These are phyloP conservation scores for Hyperoplus immaculatus DNA, from an alignment of 2,797 vertebrate species.

Conservation along the genomic window DNA sequence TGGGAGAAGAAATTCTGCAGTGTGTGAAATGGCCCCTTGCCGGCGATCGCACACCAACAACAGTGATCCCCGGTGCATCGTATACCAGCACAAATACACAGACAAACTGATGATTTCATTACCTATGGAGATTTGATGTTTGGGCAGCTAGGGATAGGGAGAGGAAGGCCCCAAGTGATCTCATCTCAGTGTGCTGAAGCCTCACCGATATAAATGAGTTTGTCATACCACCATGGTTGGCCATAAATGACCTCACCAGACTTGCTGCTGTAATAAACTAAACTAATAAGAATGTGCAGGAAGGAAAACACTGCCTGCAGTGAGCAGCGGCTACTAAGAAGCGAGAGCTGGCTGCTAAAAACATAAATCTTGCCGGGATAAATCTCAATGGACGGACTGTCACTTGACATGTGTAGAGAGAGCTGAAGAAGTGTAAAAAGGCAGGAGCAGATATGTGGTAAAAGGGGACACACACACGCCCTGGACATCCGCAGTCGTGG, in stretches of 20 bases:
- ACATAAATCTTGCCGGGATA: slow-evolving; percentile 89
- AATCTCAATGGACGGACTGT: slow-evolving; percentile 87
- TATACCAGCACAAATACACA: slow-evolving; percentile 85
- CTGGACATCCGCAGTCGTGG: slow-evolving; percentile 84
- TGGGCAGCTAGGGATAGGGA: slow-evolving; percentile 42
- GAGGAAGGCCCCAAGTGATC: slow-evolving; percentile 80
- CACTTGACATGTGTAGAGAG: slow-evolving; percentile 81
- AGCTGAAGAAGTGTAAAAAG: slow-evolving; percentile 71
- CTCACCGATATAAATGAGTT: slow-evolving; percentile 90
- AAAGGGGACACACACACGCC: slow-evolving; percentile 73
- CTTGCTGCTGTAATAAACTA: slow-evolving; percentile 90
- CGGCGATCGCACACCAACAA: slow-evolving; percentile 79
- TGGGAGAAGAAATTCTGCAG: slow-evolving; percentile 68
- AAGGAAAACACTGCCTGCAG: slow-evolving; percentile 88
- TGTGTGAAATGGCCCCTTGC: slow-evolving; percentile 80
- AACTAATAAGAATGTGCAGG: slow-evolving; percentile 89
- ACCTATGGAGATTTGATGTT: slow-evolving; percentile 77
- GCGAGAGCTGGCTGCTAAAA: slow-evolving; percentile 78
- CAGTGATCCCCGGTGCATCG: slow-evolving; percentile 85
- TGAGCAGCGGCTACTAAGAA: slow-evolving; percentile 81
- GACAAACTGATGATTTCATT: slow-evolving; percentile 91
- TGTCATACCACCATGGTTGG: slow-evolving; percentile 86
- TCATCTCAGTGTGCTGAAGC: slow-evolving; percentile 87
- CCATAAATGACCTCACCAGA: slow-evolving; percentile 94
- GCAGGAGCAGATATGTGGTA: slow-evolving; percentile 54